phyloP scores from a whole-genome alignment of 2,888 invertebrate genomes.

The Harpalus rufipes region DNA sequence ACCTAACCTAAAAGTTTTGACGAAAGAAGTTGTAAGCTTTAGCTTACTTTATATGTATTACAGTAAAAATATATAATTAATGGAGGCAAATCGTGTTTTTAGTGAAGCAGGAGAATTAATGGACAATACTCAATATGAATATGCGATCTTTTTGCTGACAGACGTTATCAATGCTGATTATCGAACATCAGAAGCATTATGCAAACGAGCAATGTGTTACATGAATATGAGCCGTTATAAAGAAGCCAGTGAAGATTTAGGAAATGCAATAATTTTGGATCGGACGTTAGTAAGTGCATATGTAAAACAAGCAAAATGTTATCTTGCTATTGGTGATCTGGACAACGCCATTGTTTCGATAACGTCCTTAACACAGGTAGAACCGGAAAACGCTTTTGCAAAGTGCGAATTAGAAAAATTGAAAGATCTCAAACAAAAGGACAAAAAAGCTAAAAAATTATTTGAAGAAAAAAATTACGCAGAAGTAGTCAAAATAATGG shows the following conservation, averaged over 20 bases:
- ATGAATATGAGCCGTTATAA: conserved; percentile 91
- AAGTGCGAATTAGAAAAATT: conserved; percentile 41
- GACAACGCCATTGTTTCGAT: conserved; percentile 49
- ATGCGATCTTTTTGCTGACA: conserved; percentile 57
- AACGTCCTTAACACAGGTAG: conserved; percentile 21
- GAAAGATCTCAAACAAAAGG: conserved; percentile 19
- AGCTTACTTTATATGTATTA: background rate
- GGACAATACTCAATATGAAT: conserved; percentile 54
- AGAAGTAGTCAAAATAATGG: conserved; percentile 55
- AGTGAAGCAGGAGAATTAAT: conserved; percentile 55
- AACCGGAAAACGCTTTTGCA: conserved; percentile 47
- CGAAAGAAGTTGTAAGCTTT: background rate
- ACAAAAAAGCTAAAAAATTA: conserved; percentile 51
- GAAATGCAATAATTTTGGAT: conserved; percentile 80
- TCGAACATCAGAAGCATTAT: conserved; percentile 13
- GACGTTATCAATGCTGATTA: conserved; percentile 48
- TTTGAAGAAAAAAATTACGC: conserved; percentile 32
- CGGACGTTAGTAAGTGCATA: conserved; percentile 49
- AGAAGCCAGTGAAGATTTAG: conserved; percentile 89
- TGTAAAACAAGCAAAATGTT: conserved; percentile 53
- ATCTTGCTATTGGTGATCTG: conserved; percentile 49
- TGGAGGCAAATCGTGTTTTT: conserved; percentile 38
- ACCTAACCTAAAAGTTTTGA: conserved; percentile 15
- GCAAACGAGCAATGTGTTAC: conserved; percentile 91
- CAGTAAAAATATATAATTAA: conserved; percentile 23